Base-by-base conservation (phyloP, 2,888 invertebrate species). In the Lamellibrachia satsuma region DNA sequence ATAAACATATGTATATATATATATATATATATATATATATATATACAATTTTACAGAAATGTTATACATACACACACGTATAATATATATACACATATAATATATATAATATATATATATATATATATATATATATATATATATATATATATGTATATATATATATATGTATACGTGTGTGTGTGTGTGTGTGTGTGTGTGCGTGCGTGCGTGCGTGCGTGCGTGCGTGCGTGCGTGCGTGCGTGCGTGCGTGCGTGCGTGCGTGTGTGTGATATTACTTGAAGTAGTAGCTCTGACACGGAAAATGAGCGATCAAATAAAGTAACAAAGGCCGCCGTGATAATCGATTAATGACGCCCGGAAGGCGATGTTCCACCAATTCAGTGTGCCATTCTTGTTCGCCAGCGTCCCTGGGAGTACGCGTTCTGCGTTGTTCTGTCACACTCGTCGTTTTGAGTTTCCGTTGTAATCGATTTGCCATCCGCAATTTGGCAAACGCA, bases 361-460 rank as follows among this genome's bases (percentile, higher is more conserved):
- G 22, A 75, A 6, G 75, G 15, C 75, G 75, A 75, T 22, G 75
- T 75, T 9, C 75, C 15, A 75, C n/a, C 75, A 22, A 6, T 15
- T 75, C 75, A 75, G 75, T 75, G 15, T 75, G 75, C 22, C 75
- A 75, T 75, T 75, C 75, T 75, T 75, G 75, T 75, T 75, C n/a
- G 3, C 22, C n/a, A 75, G 75, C n/a, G 4, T 75, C 75, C 22
- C 75, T 6, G 75, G n/a, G 75, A 75, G 15, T 75, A 22, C 15
- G 75, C 15, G 75, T 75, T 75, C 75, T 11, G 22, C 75, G 6
- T 6, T 75, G 75, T 75, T 75, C 75, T 22, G 75, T 22, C 75
- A 75, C 75, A 75, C 75, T 75, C 75, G 22, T 75, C 22, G 75
- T 75, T 75, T 75, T 15, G 75, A 75, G 75, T 75, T 75, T 75